phyloP scores from a whole-genome alignment of 2,888 invertebrate genomes.

The Bursaphelenchus okinawaensis region DNA sequence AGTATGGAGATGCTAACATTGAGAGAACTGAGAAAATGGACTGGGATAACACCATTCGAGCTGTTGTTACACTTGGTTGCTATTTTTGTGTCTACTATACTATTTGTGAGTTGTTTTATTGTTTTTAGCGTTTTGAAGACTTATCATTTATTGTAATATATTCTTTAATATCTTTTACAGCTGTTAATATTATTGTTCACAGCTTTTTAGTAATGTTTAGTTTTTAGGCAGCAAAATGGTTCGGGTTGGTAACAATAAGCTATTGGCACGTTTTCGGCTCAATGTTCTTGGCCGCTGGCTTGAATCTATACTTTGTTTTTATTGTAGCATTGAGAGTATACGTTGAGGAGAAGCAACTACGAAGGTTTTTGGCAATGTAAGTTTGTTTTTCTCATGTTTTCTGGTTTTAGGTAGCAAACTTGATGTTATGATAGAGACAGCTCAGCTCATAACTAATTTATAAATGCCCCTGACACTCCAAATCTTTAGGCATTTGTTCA shows the following conservation, averaged over 20 bases:
- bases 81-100: slow-evolving; percentile 75
- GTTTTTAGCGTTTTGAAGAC: no score
- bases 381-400: background rate
- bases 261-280: slow-evolving; percentile 90
- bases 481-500: slow-evolving; percentile 33
- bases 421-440: no score
- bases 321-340: slow-evolving; percentile 89
- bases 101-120: slow-evolving; percentile 63
- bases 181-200: no score
- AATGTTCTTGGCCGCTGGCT: slow-evolving; percentile 81
- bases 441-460: background rate
- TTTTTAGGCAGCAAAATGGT: slow-evolving; percentile 7
- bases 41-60: slow-evolving; percentile 89
- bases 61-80: slow-evolving; percentile 83
- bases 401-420: background rate
- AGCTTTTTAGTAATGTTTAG: background rate
- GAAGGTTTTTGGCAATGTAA: slow-evolving; percentile 59
- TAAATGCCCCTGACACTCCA: background rate
- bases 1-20: slow-evolving; percentile 68
- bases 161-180: no score
- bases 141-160: no score
- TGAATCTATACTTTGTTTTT: slow-evolving; percentile 87
- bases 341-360: slow-evolving; percentile 67
- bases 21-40: slow-evolving; percentile 83
- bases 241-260: slow-evolving; percentile 60